Base-by-base conservation (phyloP, 2,113 vertebrate genomes). In the Chunga burmeisteri region DNA sequence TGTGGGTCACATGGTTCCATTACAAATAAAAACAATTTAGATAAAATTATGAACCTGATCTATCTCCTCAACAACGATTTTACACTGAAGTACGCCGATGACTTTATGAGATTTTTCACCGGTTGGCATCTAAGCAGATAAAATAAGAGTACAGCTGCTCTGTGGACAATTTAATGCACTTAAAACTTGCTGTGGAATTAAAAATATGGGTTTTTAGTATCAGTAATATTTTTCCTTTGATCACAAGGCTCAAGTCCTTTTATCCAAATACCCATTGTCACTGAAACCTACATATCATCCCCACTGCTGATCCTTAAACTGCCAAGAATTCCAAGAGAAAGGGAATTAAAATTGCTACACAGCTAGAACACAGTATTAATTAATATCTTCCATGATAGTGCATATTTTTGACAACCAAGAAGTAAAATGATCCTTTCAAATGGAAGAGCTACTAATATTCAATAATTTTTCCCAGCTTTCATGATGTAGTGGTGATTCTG, bases 21-120 rank as follows among this genome's bases (percentile, higher is more conserved):
- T 93, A 93, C 78, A 95, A 97, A 97, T 87, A 95, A 95, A 97
- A 85, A 68, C 56, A 49, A 61, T 80, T 70, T 93, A 86, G 61
- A 70, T 75, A 61, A 91, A 87, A 90, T 96, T 85, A 94, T 83
- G 46, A 80, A 66, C 29, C 80, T 70, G 20, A 82, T 81, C 36
- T 70, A n/a, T 62, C 23, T n/a, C 47, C 32, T 93, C 23, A 55
- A 61, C 21, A 77, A 58, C 22, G 75, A 49, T 88, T 92, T 92
- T 85, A 67, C 40, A 53, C 44, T 47, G 25, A 81, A 82, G 25
- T 62, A 81, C 1, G 1, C 11, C 0, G 0, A 71, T 40, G 40
- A 87, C 36, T 95, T 80, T 72, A 65, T 2, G 3, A 73, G 32
- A n/a, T 53, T 27, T 70, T 84, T 93, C 56, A 36, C 18, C 21